Evolutionary conservation across 2,888 invertebrate genomes (phyloP), one percentile per base, ranked within the genome.

Genomic region (Acanthosepion esculentum): DNA sequence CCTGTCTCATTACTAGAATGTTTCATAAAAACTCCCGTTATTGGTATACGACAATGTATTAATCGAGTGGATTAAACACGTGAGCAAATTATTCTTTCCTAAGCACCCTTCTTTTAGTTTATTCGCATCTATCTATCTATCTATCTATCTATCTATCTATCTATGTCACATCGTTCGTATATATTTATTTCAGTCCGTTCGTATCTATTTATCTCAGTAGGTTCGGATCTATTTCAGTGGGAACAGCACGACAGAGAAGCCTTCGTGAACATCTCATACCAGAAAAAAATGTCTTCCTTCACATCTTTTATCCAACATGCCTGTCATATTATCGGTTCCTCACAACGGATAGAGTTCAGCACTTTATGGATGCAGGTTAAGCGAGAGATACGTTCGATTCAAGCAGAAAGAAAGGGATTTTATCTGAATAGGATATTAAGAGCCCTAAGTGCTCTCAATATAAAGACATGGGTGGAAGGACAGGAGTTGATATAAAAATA

Each of bases 321-420:
- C 78, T 78, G 78, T 78, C n/a, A 78, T 78, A 78, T 78, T n/a
- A 78, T 78, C n/a, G 15, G 78, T 78, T 78, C 78, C n/a, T 78
- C 78, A 33, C n/a, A 78, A 78, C 78, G n/a, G 78, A n/a, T n/a
- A 15, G 15, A 78, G n/a, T 78, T 78, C 78, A n/a, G 78, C 78
- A 78, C n/a, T 78, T 78, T 78, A 78, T 78, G 78, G n/a, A 15
- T 78, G 78, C 78, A 10, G 78, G 78, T 78, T n/a, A 78, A n/a
- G n/a, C 12, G 78, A 78, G n/a, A 33, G 78, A 78, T 78, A n/a
- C 78, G 78, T 78, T 78, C 33, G 78, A 78, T 78, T n/a, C 78
- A 78, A 18, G 78, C 78, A n/a, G n/a, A 78, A 78, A 78, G 78
- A 78, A 78, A 78, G n/a, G 78, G 12, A 0, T 33, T 78, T 78